A percentile compares a stretch with the other conserved stretches of the same genome.
phyloP scores from a whole-genome alignment of 53 echinoderm and acorn worm species.

The Actinopyga echinites region DNA sequence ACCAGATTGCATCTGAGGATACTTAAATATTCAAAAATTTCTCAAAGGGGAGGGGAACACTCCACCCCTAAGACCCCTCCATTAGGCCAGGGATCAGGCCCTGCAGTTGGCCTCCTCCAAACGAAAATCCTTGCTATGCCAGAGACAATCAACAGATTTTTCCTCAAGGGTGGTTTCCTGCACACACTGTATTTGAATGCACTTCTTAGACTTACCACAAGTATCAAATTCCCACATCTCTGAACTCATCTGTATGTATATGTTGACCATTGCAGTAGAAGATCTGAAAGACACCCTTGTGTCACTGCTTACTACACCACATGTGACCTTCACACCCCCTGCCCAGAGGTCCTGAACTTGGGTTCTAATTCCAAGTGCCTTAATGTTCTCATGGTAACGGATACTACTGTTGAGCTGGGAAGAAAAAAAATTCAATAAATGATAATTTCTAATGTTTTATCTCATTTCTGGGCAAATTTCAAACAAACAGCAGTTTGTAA shows the following conservation, averaged over 20 bases:
- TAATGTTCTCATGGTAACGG: conserved; percentile 78
- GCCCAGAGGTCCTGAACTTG: conserved; percentile 92
- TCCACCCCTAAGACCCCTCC: too few species aligned
- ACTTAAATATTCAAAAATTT: too few species aligned
- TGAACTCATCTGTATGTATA: conserved; percentile 95
- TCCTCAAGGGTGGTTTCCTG: too few species aligned
- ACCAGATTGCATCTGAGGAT: too few species aligned
- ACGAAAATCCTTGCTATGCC: too few species aligned
- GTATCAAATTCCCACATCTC: conserved; percentile 99
- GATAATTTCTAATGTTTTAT: not conserved
- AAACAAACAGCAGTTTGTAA: too few species aligned
- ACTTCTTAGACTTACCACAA: conserved; percentile 65
- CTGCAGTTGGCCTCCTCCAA: too few species aligned
- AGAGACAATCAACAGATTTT: too few species aligned
- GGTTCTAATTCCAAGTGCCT: conserved; percentile 69
- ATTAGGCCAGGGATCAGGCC: too few species aligned
- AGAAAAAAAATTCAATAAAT: not conserved
- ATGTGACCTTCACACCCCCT: conserved; percentile 76
- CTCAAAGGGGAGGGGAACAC: too few species aligned
- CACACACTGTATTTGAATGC: too few species aligned
- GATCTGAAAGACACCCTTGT: conserved; percentile 83
- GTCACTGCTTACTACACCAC: conserved; percentile 73
- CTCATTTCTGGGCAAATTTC: too few species aligned
- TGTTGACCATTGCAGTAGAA: conserved; percentile 85
- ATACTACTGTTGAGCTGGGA: conserved; percentile 71